A percentile compares a stretch with the other conserved stretches of the same genome.
phyloP scores from a whole-genome alignment of 2,888 invertebrate genomes.

The Polydrusus cervinus region DNA sequence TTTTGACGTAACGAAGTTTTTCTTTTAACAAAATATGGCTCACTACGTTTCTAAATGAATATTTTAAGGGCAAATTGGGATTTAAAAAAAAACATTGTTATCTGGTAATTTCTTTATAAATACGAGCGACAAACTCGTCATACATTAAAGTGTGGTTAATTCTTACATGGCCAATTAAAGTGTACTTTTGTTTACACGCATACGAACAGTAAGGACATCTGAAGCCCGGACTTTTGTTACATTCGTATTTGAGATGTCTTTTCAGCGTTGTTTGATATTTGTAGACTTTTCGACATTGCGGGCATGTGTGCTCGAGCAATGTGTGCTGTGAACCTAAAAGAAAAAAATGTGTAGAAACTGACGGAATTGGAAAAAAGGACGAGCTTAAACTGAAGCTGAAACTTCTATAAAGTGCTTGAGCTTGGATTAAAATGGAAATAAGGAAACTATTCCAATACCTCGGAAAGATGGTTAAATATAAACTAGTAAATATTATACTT shows the following conservation, averaged over 20 bases:
- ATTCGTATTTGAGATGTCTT: slow-evolving; percentile 60
- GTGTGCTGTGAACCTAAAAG: not conserved
- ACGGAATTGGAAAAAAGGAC: too few species aligned
- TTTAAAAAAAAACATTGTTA: not conserved
- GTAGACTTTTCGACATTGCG: slow-evolving; percentile 39
- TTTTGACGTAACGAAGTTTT: too few species aligned
- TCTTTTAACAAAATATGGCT: too few species aligned
- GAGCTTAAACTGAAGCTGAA: too few species aligned
- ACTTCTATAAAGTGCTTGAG: too few species aligned
- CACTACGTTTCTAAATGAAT: not conserved
- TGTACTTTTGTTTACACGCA: slow-evolving; percentile 47
- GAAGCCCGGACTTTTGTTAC: slow-evolving; percentile 63
- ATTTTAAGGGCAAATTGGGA: too few species aligned
- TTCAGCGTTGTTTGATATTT: slow-evolving; percentile 36
- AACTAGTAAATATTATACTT: too few species aligned
- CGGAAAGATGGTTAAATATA: too few species aligned
- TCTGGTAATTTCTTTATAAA: slow-evolving; percentile 23
- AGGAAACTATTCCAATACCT: too few species aligned
- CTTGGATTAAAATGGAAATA: not conserved
- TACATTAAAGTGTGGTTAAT: slow-evolving; percentile 14
- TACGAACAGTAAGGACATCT: slow-evolving; percentile 62
- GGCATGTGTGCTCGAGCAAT: slow-evolving; percentile 25
- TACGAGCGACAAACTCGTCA: slow-evolving; percentile 7
- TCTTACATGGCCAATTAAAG: slow-evolving; percentile 37
- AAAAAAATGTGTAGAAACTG: not conserved